Percentiles rank a stretch among this genome's conserved stretches.
Evolutionary conservation across 2,113 vertebrate genomes (phyloP).

Genomic region (Empidonax traillii): DNA sequence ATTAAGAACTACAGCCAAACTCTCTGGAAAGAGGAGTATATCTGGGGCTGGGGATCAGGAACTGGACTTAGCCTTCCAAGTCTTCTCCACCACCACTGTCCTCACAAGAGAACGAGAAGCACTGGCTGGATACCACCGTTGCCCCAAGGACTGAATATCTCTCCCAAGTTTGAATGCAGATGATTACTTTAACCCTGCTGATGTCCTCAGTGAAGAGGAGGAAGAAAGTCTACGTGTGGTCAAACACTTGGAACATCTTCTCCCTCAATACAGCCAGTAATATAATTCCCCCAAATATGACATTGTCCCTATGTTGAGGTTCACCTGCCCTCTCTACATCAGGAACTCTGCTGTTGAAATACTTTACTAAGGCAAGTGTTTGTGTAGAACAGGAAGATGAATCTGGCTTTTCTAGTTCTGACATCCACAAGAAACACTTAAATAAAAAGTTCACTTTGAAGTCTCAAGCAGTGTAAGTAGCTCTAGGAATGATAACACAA

Average conservation of each 20-base stretch:
- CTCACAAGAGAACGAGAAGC: not conserved
- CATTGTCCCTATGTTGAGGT: not conserved
- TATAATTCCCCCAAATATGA: not conserved
- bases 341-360: not conserved
- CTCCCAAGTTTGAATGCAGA: not conserved
- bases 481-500: not conserved
- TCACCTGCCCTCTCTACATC: accelerated
- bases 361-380: not conserved
- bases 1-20: not conserved
- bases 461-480: not conserved
- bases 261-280: not conserved
- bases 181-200: not conserved
- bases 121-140: not conserved
- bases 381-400: not conserved
- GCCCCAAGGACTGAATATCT: not conserved
- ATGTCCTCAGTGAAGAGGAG: not conserved
- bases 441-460: not conserved
- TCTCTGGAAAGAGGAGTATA: not conserved
- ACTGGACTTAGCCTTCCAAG: accelerated
- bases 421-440: not conserved
- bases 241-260: not conserved
- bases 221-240: not conserved
- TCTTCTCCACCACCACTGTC: not conserved
- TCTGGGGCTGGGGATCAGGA: not conserved
- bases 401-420: not conserved